Evolutionary conservation across 2,888 invertebrate species (phyloP).

Genomic region (Frankliniella intonsa): DNA sequence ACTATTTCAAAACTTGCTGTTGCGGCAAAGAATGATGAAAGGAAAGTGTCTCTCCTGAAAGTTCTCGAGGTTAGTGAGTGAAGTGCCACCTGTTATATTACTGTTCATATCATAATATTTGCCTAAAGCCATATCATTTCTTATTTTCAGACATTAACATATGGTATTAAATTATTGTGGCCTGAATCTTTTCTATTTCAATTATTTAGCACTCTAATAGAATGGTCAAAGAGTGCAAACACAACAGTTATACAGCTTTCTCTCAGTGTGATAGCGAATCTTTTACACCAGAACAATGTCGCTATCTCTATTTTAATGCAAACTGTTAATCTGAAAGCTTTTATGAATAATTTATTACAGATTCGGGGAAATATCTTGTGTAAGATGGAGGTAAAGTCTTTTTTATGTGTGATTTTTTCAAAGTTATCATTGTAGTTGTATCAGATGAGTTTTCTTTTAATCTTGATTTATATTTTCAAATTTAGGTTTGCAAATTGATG

Average conservation of each 20-base stretch:
- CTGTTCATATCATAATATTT: background rate
- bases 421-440: background rate
- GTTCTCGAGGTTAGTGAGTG: background rate
- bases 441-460: background rate
- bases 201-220: background rate
- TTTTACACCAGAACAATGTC: background rate
- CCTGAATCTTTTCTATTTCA: background rate
- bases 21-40: background rate
- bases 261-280: background rate
- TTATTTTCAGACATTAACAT: background rate
- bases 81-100: background rate
- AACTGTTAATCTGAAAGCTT: background rate
- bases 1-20: background rate
- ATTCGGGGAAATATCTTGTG: background rate
- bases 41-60: background rate
- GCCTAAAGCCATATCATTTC: background rate
- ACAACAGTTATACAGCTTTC: background rate
- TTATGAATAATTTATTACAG: background rate
- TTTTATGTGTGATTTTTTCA: background rate
- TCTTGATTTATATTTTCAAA: background rate
- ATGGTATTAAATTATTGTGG: background rate
- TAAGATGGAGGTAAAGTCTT: conserved; percentile 1
- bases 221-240: background rate
- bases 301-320: background rate
- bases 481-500: background rate